These are phyloP conservation scores for Parapsyche elsis DNA, from an alignment of 1,140 invertebrate genomes.

Conservation along the genomic window DNA sequence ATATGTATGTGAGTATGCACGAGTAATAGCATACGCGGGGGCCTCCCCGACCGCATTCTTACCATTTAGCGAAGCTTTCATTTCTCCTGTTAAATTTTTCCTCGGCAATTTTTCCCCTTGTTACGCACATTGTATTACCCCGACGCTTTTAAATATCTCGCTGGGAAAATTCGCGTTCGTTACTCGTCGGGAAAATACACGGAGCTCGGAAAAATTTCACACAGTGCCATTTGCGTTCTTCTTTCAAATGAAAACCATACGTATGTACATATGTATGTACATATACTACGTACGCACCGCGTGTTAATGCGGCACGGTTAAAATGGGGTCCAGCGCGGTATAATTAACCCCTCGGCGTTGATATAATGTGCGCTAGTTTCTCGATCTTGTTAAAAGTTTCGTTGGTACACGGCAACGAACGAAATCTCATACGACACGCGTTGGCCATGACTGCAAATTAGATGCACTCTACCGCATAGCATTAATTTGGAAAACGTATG, in stretches of 20 bases:
- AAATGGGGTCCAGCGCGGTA: constrained; percentile 4
- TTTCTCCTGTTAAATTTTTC: constrained; percentile 55
- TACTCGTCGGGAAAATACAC: constrained; percentile 13
- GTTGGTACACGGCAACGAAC: background rate
- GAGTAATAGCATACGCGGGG: background rate
- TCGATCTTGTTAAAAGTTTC: constrained; percentile 53
- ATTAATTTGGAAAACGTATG: constrained; percentile 43
- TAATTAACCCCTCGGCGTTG: constrained; percentile 50
- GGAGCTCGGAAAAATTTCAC: background rate
- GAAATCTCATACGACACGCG: constrained; percentile 43
- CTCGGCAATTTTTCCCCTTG: constrained; percentile 54
- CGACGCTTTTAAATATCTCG: background rate
- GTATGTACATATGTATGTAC: background rate
- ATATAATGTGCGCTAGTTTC: constrained; percentile 49
- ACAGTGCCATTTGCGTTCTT: too few relatives aligned
- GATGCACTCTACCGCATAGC: constrained; percentile 53
- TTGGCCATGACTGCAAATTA: constrained; percentile 48
- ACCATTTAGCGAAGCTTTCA: constrained; percentile 55
- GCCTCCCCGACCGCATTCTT: constrained; percentile 49
- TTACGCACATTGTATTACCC: constrained; percentile 33
- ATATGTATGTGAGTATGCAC: background rate
- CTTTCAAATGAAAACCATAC: background rate
- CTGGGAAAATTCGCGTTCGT: too few relatives aligned
- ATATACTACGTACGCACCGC: background rate
- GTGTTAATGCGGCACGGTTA: background rate